Base-by-base conservation (phyloP, 2,113 vertebrate species). In the Leucosticte australis region DNA sequence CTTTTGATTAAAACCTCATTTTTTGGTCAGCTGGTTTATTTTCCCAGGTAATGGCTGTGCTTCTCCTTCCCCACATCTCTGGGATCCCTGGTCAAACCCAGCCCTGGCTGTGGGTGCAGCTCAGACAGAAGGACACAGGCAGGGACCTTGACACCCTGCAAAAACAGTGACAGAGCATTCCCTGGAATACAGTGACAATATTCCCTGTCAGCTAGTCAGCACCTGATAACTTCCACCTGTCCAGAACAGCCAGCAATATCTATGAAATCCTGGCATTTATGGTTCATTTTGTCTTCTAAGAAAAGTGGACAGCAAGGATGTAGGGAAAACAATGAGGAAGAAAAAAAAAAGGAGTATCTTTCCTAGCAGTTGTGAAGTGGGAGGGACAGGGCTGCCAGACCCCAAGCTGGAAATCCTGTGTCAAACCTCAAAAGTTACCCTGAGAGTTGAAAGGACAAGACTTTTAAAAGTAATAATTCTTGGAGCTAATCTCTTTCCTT, bases 1-100 rank as follows among this genome's bases (percentile, higher is more conserved):
- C 69, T 87, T 91, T 59, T 85, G 62, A 86, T 93, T 70, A 47
- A 90, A 95, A 81, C 62, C 62, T 75, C 76, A 30, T 91, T 81
- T 83, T 84, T 89, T 55, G 41, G 31, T 57, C 49, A 26, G 4
- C 57, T 49, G 41, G 8, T 89, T 89, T 84, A 50, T 87, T 90
- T 94, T 57, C 10, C 81, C 35, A 7, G 11, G 63, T 90, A 41
- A 44, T 33, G 42, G 41, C 24, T 2, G 5, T 59, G 37, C n/a
- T 76, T 79, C 70, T 87, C 22, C 57, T 87, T 79, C 56, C 53
- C n/a, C 67, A 15, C 7, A 5, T 31, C 19, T 95, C 39, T 31
- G 11, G 12, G 56, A 46, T 50, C 41, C 14, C 53, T 42, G 55
- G 26, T 47, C 39, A 75, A 47, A 84, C 27, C 60, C 1, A 0